Evolutionary conservation across 1,140 invertebrate genomes (phyloP).

Genomic region (Thaumetopoea pityocampa): DNA sequence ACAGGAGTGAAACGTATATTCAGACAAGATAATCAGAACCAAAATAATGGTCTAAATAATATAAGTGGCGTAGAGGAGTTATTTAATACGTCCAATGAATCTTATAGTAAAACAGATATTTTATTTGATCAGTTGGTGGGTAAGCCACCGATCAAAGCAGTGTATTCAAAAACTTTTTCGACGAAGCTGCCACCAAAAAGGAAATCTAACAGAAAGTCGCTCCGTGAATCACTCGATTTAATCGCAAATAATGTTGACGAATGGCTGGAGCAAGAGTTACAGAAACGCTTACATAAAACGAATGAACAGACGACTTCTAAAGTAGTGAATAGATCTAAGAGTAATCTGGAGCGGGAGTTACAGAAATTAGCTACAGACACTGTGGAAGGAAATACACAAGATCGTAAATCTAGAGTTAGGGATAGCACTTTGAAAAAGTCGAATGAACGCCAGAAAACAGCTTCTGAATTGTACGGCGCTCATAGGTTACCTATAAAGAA

Average conservation of each 20-base stretch:
- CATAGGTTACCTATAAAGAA: slow-evolving; percentile 53
- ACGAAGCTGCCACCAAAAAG: slow-evolving; percentile 17
- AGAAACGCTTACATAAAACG: slow-evolving; percentile 22
- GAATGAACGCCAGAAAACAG: slow-evolving; percentile 22
- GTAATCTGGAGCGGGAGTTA: slow-evolving; percentile 27
- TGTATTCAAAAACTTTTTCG: slow-evolving; percentile 41
- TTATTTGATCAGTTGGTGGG: slow-evolving; percentile 51
- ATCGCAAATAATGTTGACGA: slow-evolving; percentile 42
- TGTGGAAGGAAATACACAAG: slow-evolving; percentile 29
- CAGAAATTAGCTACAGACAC: slow-evolving; percentile 38
- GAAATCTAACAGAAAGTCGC: slow-evolving; percentile 25
- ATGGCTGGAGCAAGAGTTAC: slow-evolving; percentile 47
- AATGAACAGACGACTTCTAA: slow-evolving; percentile 1
- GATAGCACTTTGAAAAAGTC: slow-evolving; percentile 16
- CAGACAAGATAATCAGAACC: slow-evolving; percentile 20
- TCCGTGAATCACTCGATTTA: slow-evolving; percentile 32
- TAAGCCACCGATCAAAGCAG: slow-evolving; percentile 34
- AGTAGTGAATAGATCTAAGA: slow-evolving; percentile 5
- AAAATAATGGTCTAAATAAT: slow-evolving; percentile 31
- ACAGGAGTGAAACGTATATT: slow-evolving; percentile 53
- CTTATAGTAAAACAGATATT: slow-evolving; percentile 21
- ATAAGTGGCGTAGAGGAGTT: slow-evolving; percentile 52
- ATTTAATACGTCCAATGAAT: slow-evolving; percentile 25
- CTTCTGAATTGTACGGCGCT: slow-evolving; percentile 34
- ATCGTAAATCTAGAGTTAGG: slow-evolving; percentile 17